Evolutionary conservation across 2,888 invertebrate species (phyloP).

Genomic region (Pinctada fucata): DNA sequence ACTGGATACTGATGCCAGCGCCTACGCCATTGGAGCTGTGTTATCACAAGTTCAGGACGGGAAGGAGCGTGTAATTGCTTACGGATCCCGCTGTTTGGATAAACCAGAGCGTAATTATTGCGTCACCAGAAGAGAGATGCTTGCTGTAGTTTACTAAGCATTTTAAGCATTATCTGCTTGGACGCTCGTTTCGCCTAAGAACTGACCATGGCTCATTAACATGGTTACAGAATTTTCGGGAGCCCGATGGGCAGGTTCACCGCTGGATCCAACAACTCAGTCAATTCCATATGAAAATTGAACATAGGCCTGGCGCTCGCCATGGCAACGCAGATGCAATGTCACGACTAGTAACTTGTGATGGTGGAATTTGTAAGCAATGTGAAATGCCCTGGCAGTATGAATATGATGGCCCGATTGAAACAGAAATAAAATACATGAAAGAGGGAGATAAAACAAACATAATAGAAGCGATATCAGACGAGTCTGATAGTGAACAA

Average conservation of each 20-base stretch:
- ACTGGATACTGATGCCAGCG: constrained; percentile 52
- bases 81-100: too few species aligned
- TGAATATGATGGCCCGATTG: not conserved
- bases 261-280: too few species aligned
- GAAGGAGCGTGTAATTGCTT: too few species aligned
- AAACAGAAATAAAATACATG: constrained; percentile 3
- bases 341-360: constrained; percentile 30
- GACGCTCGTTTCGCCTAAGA: too few species aligned
- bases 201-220: too few species aligned
- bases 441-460: too few species aligned
- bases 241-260: too few species aligned
- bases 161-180: too few species aligned
- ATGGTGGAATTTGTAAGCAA: constrained; percentile 32
- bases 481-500: not conserved
- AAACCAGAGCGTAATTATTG: too few species aligned
- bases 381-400: constrained; percentile 23
- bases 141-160: constrained; percentile 44
- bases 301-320: constrained; percentile 32
- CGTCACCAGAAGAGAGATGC: constrained; percentile 46
- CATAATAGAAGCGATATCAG: not conserved
- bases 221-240: too few species aligned
- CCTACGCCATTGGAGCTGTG: constrained; percentile 48
- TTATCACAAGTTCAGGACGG: too few species aligned
- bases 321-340: constrained; percentile 38
- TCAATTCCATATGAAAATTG: too few species aligned